phyloP scores from a whole-genome alignment of 1,140 invertebrate species.

The Trinorchestia longiramus region DNA sequence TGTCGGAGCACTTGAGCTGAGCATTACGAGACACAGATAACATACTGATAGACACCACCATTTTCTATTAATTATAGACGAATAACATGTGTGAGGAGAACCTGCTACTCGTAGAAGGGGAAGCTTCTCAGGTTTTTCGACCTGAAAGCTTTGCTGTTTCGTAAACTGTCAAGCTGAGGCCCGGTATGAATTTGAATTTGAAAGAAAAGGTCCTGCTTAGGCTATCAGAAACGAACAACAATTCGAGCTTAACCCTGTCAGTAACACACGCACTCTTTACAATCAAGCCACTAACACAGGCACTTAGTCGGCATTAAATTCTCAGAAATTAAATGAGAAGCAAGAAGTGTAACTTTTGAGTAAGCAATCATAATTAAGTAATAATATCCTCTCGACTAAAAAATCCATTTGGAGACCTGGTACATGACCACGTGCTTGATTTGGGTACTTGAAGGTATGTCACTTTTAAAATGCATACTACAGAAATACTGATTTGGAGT shows the following conservation, averaged over 20 bases:
- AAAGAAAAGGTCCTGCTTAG: background rate
- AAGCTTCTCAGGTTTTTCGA: background rate
- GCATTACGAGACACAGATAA: background rate
- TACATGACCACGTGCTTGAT: too few relatives aligned
- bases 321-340: background rate
- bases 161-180: background rate
- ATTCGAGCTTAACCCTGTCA: background rate
- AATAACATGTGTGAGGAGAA: background rate
- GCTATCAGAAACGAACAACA: too few relatives aligned
- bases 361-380: background rate
- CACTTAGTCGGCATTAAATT: background rate
- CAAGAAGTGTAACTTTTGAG: background rate
- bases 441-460: too few relatives aligned
- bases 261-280: background rate
- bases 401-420: too few relatives aligned
- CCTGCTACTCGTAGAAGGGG: background rate
- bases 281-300: background rate
- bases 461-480: too few relatives aligned
- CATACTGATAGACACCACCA: background rate
- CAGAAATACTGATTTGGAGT: too few relatives aligned
- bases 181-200: background rate
- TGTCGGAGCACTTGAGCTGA: background rate
- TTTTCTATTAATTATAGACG: background rate
- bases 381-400: background rate
- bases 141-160: background rate